Evolutionary conservation across 2,888 invertebrate genomes (phyloP).

Genomic region (Chymomyza fuscimana): DNA sequence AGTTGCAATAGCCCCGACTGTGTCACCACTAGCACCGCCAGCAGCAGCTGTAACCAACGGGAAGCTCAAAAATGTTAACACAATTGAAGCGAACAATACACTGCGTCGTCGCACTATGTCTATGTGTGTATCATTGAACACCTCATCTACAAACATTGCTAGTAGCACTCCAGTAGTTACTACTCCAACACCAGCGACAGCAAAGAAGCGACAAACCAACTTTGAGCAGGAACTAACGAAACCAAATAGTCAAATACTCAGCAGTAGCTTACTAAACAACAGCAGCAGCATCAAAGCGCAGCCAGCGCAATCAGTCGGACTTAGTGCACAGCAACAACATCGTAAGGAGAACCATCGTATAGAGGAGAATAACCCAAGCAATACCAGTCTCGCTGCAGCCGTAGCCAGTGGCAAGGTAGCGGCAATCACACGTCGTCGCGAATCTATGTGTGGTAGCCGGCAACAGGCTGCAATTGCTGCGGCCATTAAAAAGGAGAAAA

Average conservation of each 20-base stretch:
- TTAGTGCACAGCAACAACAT: constrained; percentile 46
- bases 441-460: constrained; percentile 63
- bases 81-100: constrained; percentile 28
- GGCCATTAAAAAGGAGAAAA: constrained; percentile 60
- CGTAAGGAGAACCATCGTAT: constrained; percentile 58
- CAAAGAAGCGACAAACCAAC: constrained; percentile 80
- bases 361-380: constrained; percentile 17
- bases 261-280: constrained; percentile 61
- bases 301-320: neutral
- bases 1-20: constrained; percentile 7
- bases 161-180: constrained; percentile 28
- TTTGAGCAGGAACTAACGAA: constrained; percentile 78
- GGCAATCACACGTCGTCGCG: constrained; percentile 60
- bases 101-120: constrained; percentile 66
- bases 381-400: constrained; percentile 56
- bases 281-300: constrained; percentile 30
- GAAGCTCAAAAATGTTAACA: constrained; percentile 51
- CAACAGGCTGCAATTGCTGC: constrained; percentile 58
- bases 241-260: constrained; percentile 62
- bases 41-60: constrained; percentile 47
- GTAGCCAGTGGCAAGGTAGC: constrained; percentile 59
- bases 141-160: constrained; percentile 17
- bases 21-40: constrained; percentile 1
- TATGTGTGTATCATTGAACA: constrained; percentile 49
- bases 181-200: constrained; percentile 29